phyloP scores from a whole-genome alignment of 2,888 invertebrate genomes.

The Hypomecis punctinalis region DNA sequence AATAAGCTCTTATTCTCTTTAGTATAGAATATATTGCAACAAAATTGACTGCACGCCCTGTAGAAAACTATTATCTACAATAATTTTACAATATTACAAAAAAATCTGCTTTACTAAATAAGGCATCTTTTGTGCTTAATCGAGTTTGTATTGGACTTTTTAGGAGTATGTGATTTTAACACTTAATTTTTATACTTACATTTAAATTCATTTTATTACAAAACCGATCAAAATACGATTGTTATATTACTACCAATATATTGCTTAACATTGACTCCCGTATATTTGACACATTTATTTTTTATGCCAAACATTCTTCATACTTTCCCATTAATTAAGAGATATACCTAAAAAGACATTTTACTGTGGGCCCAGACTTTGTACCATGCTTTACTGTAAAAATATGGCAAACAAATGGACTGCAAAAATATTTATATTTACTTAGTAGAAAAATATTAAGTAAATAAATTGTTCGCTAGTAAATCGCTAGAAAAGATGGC shows the following conservation, averaged over 20 bases:
- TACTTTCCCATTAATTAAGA: slow-evolving; percentile 4
- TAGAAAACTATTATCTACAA: too few relatives aligned
- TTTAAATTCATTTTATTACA: slow-evolving; percentile 10
- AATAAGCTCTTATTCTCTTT: too few relatives aligned
- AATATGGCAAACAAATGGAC: too few relatives aligned
- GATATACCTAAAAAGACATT: background rate
- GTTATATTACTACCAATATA: slow-evolving; percentile 43
- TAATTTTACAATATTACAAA: too few relatives aligned
- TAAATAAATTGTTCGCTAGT: too few relatives aligned
- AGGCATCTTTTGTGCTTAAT: slow-evolving; percentile 8
- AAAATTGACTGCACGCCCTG: too few relatives aligned
- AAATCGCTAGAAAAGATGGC: too few relatives aligned
- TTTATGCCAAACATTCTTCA: slow-evolving; percentile 23
- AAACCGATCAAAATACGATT: slow-evolving; percentile 4
- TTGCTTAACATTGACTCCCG: slow-evolving; percentile 69
- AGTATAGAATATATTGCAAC: too few relatives aligned
- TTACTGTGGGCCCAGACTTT: too few relatives aligned
- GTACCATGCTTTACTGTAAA: too few relatives aligned
- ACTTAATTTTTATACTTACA: background rate
- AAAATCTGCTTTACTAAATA: background rate
- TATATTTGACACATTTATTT: slow-evolving; percentile 51
- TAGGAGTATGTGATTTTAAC: background rate
- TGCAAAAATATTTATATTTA: too few relatives aligned
- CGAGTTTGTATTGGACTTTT: background rate
- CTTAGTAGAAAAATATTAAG: too few relatives aligned